These are phyloP conservation scores for Sphinx pinastri DNA, from an alignment of 2,888 invertebrate species.

Conservation along the genomic window DNA sequence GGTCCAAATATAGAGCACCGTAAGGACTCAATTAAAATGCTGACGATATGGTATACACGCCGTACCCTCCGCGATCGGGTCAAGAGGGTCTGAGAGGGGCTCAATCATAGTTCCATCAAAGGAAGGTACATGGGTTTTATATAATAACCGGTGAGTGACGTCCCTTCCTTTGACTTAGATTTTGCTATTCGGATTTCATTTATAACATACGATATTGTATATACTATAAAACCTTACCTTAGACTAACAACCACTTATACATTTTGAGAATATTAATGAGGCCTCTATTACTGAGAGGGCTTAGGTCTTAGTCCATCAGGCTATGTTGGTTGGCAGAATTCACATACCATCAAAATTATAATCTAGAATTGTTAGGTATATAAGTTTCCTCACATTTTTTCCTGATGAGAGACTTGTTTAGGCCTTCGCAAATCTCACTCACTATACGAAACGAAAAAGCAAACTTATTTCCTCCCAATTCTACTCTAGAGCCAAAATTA, in stretches of 20 bases:
- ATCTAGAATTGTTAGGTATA: no score
- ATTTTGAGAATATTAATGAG: no score
- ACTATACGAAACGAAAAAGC: no score
- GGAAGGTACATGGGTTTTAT: constrained; percentile 7
- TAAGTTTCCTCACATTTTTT: no score
- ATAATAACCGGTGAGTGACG: neutral
- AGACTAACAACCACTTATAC: no score
- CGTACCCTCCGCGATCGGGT: neutral
- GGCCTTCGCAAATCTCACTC: no score
- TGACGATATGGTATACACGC: neutral
- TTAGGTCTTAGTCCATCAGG: no score
- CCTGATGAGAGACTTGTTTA: no score
- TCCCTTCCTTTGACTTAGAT: neutral
- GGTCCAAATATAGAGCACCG: constrained; percentile 8
- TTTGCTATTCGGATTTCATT: neutral
- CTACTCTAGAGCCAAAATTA: neutral
- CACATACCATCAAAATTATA: no score
- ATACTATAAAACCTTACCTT: no score
- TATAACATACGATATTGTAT: neutral
- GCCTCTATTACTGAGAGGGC: no score
- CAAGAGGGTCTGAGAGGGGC: constrained; percentile 3
- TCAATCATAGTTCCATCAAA: constrained; percentile 17
- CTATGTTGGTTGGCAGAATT: no score
- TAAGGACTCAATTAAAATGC: constrained; percentile 7
- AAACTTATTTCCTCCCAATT: neutral